Evolutionary conservation across 2,797 vertebrate species (phyloP).

Genomic region (Micromesistius poutassou): DNA sequence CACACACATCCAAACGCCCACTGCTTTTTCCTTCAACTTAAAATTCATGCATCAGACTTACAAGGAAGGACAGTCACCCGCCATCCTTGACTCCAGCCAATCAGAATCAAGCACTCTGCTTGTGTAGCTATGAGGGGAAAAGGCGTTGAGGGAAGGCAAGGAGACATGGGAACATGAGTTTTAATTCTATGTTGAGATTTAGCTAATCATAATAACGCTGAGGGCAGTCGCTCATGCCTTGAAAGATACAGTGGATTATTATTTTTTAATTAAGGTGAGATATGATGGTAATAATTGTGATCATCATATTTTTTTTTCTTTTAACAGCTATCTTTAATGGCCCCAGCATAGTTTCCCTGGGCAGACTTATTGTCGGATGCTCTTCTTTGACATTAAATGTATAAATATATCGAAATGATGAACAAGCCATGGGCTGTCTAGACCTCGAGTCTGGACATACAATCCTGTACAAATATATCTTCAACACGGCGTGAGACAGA

Average conservation of each 20-base stretch:
- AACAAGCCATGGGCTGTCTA: not conserved
- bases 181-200: not conserved
- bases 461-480: not conserved
- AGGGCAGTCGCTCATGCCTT: not conserved
- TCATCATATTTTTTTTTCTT: not conserved
- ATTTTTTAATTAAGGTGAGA: no score
- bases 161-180: constrained; percentile 81
- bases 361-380: not conserved
- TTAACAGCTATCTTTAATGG: constrained; percentile 18
- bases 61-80: constrained; percentile 58
- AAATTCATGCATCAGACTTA: constrained; percentile 55
- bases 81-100: constrained; percentile 76
- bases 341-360: not conserved
- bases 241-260: no score
- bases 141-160: constrained; percentile 84
- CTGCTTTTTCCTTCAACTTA: constrained; percentile 38
- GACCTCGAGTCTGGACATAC: not conserved
- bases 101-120: constrained; percentile 91
- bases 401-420: not conserved
- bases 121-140: constrained; percentile 77
- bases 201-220: not conserved
- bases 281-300: not conserved
- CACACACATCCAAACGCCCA: constrained; percentile 40
- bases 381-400: not conserved
- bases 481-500: not conserved